Base-by-base conservation (phyloP, 2,113 vertebrate genomes). In the Microtus oregoni region DNA sequence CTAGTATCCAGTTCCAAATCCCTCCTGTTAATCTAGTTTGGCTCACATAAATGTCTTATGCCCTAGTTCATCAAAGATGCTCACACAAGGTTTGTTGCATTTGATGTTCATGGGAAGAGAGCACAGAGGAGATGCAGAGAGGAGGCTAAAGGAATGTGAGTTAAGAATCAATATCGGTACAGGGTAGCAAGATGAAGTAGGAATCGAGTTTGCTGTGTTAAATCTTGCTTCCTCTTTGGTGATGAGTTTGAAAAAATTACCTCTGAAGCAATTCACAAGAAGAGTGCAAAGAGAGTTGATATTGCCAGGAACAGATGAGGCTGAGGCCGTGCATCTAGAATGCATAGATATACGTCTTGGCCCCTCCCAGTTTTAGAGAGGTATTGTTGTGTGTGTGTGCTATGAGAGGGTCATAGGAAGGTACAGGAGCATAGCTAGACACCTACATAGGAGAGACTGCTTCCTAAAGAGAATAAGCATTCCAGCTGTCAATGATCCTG, bases 361-460 rank as follows among this genome's bases (percentile, higher is more conserved):
- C 9, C 44, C n/a, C 6, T 94, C 22, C n/a, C 0, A n/a, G 15
- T 30, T 50, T 50, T 30, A 58, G 67, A 79, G 38, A 61, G 44
- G 15, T 28, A 17, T 35, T 68, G 15, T 9, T 55, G 4, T 55
- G 52, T 5, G 52, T 90, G 41, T 68, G 44, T 7, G 26, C 10
- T 15, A 1, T 19, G n/a, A 41, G n/a, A 17, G 24, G 41, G 41
- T 70, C 11, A 20, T 35, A 10, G 6, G 30, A 7, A 2, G 26
- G 44, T 63, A 30, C 15, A 13, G 9, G 1, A 5, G 13, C 4
- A 15, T 0, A n/a, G 14, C 2, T 44, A 50, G 35, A 10, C 35
- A 5, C 14, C 76, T 9, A 41, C 1, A 7, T 11, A 3, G 5
- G 8, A 24, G 4, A 52, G 5, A 73, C 1, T 26, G 5, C 68